Percentiles rank a stretch among this genome's conserved stretches.
phyloP scores from a whole-genome alignment of 1,140 invertebrate species.

The Cydia pomonella region DNA sequence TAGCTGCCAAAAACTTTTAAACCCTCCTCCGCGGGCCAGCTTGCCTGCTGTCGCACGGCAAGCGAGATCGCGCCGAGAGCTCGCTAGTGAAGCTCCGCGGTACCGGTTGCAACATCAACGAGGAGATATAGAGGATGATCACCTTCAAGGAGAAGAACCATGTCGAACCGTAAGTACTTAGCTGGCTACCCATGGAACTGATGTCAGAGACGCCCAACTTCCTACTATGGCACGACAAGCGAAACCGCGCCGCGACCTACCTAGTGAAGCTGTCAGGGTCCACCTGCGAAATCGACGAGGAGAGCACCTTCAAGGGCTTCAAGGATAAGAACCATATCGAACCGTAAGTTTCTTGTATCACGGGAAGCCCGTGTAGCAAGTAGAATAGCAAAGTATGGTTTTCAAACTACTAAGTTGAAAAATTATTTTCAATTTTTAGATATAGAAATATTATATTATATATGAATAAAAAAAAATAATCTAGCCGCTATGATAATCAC shows the following conservation, averaged over 20 bases:
- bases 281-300: too few relatives aligned
- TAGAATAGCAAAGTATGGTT: too few relatives aligned
- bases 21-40: too few relatives aligned
- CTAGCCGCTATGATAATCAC: not conserved
- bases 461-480: not conserved
- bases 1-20: conserved; percentile 87
- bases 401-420: too few relatives aligned
- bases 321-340: too few relatives aligned
- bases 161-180: conserved; percentile 77
- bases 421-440: not conserved
- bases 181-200: too few relatives aligned
- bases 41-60: conserved; percentile 84
- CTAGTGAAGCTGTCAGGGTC: not conserved
- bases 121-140: conserved; percentile 83
- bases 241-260: too few relatives aligned
- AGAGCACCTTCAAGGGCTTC: too few relatives aligned
- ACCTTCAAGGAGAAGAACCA: conserved; percentile 84
- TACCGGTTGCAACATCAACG: conserved; percentile 83
- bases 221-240: too few relatives aligned
- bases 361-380: too few relatives aligned
- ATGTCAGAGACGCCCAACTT: too few relatives aligned
- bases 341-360: not conserved
- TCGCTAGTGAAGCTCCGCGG: conserved; percentile 83
- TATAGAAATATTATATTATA: too few relatives aligned
- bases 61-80: conserved; percentile 82